Base-by-base conservation (phyloP, 2,888 invertebrate species). In the Polymixis lichenea region DNA sequence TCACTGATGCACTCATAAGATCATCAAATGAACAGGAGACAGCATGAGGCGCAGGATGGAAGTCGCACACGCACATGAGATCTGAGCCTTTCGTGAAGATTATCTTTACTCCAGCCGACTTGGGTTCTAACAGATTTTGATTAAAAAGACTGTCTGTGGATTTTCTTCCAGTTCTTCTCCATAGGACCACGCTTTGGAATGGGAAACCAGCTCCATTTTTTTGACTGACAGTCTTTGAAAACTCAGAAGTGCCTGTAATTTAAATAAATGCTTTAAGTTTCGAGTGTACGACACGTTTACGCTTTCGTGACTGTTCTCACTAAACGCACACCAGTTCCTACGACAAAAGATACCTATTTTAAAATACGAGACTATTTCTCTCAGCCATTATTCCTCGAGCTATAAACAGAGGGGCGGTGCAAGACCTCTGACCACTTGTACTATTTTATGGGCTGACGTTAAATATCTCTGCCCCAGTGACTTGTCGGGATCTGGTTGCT, bases 401-500 rank as follows among this genome's bases (percentile, higher is more conserved):
- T 78, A 82, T 87, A 89, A 89, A 84, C 85, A 88, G 77, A 53
- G 83, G 83, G 89, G 86, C 85, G 88, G 78, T 81, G 55, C 86
- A 53, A 67, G 75, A 80, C 76, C 83, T 28, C 87, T 89, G 88
- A 87, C 88, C 88, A 85, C 88, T 88, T 78, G 84, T 78, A 77
- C 83, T 88, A 80, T 85, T 89, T 88, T 87, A 88, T 88, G 84
- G 80, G 72, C 64, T 78, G 82, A 84, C 85, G 75, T 80, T 86
- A 89, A 88, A 87, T 87, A 85, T 89, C 83, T 83, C 82, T 75
- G 71, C 65, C 71, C 68, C 71, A 82, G 75, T 73, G 78, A 84
- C 83, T 86, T 58, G 72, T 62, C 69, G 61, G 79, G 84, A 88
- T 84, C 74, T 83, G 72, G 69, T 82, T 72, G 80, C 62, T 76